phyloP scores from a whole-genome alignment of 2,113 vertebrate genomes.

The Meleagris gallopavo region DNA sequence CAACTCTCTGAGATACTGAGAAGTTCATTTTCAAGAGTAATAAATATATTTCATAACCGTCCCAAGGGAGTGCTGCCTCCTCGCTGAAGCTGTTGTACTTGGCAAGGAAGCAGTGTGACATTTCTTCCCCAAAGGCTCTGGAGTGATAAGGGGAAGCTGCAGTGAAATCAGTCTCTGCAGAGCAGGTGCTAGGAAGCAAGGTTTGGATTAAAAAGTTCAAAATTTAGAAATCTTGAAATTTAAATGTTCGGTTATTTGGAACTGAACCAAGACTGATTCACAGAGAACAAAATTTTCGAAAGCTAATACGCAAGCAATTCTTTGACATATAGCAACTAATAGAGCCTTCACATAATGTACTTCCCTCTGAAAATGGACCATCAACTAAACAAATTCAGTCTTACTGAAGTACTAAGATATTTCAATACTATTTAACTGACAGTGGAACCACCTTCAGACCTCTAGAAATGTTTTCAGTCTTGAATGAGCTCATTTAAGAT shows the following conservation, averaged over 20 bases:
- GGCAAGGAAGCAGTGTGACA: background rate
- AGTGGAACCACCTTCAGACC: background rate
- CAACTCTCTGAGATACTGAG: conserved; percentile 26
- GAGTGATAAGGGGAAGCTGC: conserved; percentile 49
- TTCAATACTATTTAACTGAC: background rate
- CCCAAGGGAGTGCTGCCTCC: conserved; percentile 30
- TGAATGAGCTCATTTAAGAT: background rate
- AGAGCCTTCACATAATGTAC: background rate
- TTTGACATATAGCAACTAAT: background rate
- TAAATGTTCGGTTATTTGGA: background rate
- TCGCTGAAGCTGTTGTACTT: conserved; percentile 49
- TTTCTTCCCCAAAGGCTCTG: conserved; percentile 41
- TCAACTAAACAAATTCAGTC: background rate
- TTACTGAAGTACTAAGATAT: background rate
- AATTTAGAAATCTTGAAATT: background rate
- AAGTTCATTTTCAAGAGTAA: conserved; percentile 46
- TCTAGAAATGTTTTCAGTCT: background rate
- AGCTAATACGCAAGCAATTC: background rate
- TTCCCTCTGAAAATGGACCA: background rate
- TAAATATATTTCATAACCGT: conserved; percentile 60
- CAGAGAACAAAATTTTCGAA: background rate
- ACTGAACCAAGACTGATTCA: background rate
- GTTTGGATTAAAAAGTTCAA: background rate
- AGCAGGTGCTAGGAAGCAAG: background rate
- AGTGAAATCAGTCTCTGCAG: background rate